Percentiles rank a stretch among this genome's conserved stretches.
phyloP scores from a whole-genome alignment of 2,797 vertebrate genomes.

The Onychomys leucogaster region DNA sequence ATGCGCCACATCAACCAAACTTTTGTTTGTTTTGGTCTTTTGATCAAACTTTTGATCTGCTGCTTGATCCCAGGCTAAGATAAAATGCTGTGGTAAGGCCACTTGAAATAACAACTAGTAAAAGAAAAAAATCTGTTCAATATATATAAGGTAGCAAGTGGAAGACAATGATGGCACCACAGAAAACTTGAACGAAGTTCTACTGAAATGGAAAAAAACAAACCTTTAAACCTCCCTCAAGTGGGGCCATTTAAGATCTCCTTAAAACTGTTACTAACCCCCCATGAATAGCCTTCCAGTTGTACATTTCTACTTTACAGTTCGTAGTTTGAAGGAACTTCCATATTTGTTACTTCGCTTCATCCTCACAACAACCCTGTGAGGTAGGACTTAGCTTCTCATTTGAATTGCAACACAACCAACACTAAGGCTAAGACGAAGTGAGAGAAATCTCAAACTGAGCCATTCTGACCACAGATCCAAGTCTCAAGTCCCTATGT shows the following conservation, averaged over 20 bases:
- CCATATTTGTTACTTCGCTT: slow-evolving; percentile 41
- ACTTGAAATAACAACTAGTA: not conserved
- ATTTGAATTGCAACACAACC: slow-evolving; percentile 30
- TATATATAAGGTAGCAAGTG: slow-evolving; percentile 24
- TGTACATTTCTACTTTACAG: not conserved
- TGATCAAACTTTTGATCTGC: not conserved
- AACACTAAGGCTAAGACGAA: slow-evolving; percentile 53
- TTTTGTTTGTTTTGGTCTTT: too few relatives aligned
- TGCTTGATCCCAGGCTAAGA: not conserved
- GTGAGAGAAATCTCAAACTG: slow-evolving; percentile 52
- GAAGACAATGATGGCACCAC: slow-evolving; percentile 13
- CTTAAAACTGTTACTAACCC: slow-evolving; percentile 36
- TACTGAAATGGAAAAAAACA: slow-evolving; percentile 1
- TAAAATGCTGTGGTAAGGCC: not conserved
- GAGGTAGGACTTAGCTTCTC: slow-evolving; percentile 68
- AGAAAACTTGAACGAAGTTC: slow-evolving; percentile 49
- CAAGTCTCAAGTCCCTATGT: slow-evolving; percentile 40
- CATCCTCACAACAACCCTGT: slow-evolving; percentile 78
- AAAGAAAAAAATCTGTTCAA: slow-evolving; percentile 6
- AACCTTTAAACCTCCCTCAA: not conserved
- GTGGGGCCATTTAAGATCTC: slow-evolving; percentile 31
- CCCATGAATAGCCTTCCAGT: slow-evolving; percentile 1
- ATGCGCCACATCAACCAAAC: not conserved
- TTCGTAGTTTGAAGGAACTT: slow-evolving; percentile 46
- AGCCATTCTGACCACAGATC: slow-evolving; percentile 34